A percentile compares a stretch with the other conserved stretches of the same genome.
Conservation (phyloP, 2,113 vertebrate genomes). For the Acanthochromis polyacanthus region DNA sequence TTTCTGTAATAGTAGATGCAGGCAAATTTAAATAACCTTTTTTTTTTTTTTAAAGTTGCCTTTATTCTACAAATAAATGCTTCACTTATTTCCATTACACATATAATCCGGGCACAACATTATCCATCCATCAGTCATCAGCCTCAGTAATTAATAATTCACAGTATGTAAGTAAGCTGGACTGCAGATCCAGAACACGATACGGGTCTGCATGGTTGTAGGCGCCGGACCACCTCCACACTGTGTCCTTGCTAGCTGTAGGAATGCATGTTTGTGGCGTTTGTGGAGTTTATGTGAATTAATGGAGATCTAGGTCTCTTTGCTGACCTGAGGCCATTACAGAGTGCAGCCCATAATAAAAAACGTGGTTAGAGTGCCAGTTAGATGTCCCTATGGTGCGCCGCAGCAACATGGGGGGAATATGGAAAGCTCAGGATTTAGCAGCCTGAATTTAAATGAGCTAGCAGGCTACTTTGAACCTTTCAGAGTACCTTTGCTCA, state of each 20-base stretch:
- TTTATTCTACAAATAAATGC: background rate
- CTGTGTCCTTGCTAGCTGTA: slow-evolving; percentile 30
- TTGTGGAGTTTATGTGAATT: slow-evolving; percentile 65
- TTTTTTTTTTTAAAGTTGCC: background rate
- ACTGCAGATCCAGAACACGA: slow-evolving; percentile 7
- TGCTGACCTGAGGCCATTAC: slow-evolving; percentile 66
- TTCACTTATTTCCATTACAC: background rate
- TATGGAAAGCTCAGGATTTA: slow-evolving; percentile 68
- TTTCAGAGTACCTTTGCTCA: slow-evolving; percentile 61
- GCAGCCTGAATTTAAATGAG: slow-evolving; percentile 75
- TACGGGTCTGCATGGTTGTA: background rate
- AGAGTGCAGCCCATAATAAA: slow-evolving; percentile 53
- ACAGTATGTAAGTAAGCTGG: slow-evolving; percentile 1
- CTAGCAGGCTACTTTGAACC: slow-evolving; percentile 64
- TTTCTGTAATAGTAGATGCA: no score
- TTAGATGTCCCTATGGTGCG: slow-evolving; percentile 48
- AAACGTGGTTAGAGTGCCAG: slow-evolving; percentile 58
- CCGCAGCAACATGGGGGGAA: slow-evolving; percentile 55
- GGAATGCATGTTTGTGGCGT: slow-evolving; percentile 5
- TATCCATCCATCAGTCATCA: background rate
- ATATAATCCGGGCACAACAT: background rate
- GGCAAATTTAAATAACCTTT: no score
- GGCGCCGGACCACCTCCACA: slow-evolving; percentile 5
- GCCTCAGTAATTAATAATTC: slow-evolving; percentile 13
- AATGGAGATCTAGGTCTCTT: slow-evolving; percentile 59